phyloP scores from a whole-genome alignment of 23 tunicate species.

The Trididemnum nubilum region DNA sequence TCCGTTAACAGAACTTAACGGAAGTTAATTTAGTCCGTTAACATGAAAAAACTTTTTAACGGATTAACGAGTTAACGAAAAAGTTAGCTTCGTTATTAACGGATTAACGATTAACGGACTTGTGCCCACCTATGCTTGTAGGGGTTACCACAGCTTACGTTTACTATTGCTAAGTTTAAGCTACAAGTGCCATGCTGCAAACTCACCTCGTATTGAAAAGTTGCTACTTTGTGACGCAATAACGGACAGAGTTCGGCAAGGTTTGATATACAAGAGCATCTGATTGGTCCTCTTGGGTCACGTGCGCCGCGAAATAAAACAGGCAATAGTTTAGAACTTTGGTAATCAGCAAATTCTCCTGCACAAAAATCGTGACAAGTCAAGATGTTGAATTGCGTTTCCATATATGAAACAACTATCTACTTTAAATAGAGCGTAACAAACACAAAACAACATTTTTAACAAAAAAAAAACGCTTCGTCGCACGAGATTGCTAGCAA shows the following conservation, averaged over 20 bases:
- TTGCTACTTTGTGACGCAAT: slow-evolving; percentile 24
- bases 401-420: background rate
- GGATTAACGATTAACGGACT: no score
- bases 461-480: background rate
- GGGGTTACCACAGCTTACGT: no score
- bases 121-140: no score
- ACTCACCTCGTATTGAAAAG: slow-evolving; percentile 38
- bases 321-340: slow-evolving; percentile 34
- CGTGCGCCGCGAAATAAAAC: slow-evolving; percentile 38
- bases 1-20: no score
- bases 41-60: no score
- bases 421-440: background rate
- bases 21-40: no score
- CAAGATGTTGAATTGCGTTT: background rate
- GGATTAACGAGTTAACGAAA: no score
- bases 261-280: slow-evolving; percentile 61
- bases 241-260: slow-evolving; percentile 55
- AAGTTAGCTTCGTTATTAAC: no score
- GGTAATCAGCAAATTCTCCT: slow-evolving; percentile 59
- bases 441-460: background rate
- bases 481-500: no score
- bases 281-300: slow-evolving; percentile 20
- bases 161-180: no score
- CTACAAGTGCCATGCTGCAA: no score
- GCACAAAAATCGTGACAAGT: background rate